Conservation (phyloP, 2,797 vertebrate species). For the Dromococcyx pavoninus region DNA sequence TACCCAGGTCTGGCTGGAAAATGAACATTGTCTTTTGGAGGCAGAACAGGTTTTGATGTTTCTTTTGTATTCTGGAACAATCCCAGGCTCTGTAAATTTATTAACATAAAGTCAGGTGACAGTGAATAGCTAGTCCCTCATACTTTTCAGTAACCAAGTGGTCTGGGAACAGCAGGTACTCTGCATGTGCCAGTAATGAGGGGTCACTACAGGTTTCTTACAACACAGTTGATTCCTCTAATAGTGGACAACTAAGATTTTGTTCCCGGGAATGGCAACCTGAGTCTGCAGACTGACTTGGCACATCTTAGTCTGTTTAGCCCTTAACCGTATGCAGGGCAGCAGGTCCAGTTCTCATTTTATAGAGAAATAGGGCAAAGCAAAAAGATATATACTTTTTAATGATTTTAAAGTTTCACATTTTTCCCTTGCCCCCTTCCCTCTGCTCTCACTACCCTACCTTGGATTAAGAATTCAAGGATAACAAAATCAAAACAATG, state of each 20-base stretch:
- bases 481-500: neutral
- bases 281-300: neutral
- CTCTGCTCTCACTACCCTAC: neutral
- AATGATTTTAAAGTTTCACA: neutral
- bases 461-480: neutral
- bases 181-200: neutral
- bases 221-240: neutral
- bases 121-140: neutral
- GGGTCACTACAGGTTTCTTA: neutral
- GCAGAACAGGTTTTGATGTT: neutral
- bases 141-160: neutral
- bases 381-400: neutral
- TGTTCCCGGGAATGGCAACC: neutral
- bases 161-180: neutral
- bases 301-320: neutral
- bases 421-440: neutral
- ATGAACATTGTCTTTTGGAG: neutral
- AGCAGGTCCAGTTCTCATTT: neutral
- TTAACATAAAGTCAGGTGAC: neutral
- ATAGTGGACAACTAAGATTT: neutral
- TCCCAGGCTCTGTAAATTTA: neutral
- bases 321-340: neutral
- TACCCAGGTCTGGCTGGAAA: neutral
- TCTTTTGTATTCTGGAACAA: neutral
- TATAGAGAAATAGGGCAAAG: neutral